Evolutionary conservation across 2,888 invertebrate genomes (phyloP), one percentile per base, ranked within the genome.

Genomic region (Caenorhabditis sp.): DNA sequence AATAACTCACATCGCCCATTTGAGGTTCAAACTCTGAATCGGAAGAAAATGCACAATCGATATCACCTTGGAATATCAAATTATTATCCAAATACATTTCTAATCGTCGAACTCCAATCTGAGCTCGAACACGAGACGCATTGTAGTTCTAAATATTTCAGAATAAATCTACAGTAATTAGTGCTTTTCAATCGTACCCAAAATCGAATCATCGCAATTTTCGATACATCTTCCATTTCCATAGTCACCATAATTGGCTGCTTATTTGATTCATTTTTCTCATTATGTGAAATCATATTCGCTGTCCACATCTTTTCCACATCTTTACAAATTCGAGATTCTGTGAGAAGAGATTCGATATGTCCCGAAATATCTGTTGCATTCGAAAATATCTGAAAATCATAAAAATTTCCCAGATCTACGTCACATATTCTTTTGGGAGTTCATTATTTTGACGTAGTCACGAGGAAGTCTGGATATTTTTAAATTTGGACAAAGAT

Each of bases 61-160:
- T 93, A 89, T 94, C 94, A 0, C 94, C 94, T 82, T 91, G 91
- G 89, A 94, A 94, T 86, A 94, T 92, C 36, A 91, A 88, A 59
- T 88, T 88, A 7, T 60, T 72, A 56, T 80, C 80, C 20, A 80
- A 60, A 52, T 17, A 25, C 50, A 94, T 92, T 72, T 92, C 91
- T 12, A 93, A 89, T 83, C 93, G 90, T 82, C 91, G 92, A 7
- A 92, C 93, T 58, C 94, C 94, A 71, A 93, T 91, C 66, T 92
- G 91, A 0, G 93, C 93, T 88, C 94, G 92, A 82, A 94, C 93
- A 71, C 94, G 90, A 0, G 93, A 93, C 89, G 94, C 94, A 88
- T 93, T 93, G 89, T 94, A 94, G 88, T 94, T 94, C 94, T 94
- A 21, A 20, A 52, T n/a, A n/a, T n/a, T n/a, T n/a, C n/a, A n/a